Percentiles rank a stretch among this genome's conserved stretches.
Conservation (phyloP, 2,113 vertebrate genomes). For the Tylochromis polylepis region DNA sequence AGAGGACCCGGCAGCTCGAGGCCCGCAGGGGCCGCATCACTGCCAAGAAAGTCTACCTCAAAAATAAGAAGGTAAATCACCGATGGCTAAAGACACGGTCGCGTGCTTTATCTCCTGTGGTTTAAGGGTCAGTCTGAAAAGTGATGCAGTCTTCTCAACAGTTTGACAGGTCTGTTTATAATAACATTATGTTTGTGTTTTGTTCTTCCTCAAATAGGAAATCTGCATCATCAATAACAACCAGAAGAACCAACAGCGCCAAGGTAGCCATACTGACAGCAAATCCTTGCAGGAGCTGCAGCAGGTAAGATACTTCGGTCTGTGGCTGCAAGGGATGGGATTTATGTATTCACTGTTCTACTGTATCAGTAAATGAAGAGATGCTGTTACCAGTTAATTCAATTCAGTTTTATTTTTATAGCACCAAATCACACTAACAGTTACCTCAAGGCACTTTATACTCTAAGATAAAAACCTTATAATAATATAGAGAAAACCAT, state of each 20-base stretch:
- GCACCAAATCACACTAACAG: background rate
- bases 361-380: background rate
- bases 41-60: conserved; percentile 98
- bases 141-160: background rate
- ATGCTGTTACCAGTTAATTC: background rate
- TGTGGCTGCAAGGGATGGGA: background rate
- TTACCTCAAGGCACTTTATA: too few species aligned
- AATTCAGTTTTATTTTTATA: background rate
- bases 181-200: background rate
- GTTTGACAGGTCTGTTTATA: background rate
- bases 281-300: conserved; percentile 68
- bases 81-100: background rate
- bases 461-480: too few species aligned
- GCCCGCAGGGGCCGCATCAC: conserved; percentile 92
- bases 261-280: conserved; percentile 68
- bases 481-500: too few species aligned
- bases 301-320: conserved; percentile 60
- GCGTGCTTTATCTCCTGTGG: background rate
- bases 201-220: conserved; percentile 74
- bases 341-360: background rate
- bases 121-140: background rate
- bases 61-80: conserved; percentile 89
- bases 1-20: conserved; percentile 91
- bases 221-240: conserved; percentile 92
- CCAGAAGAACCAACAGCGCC: conserved; percentile 84